phyloP scores from a whole-genome alignment of 2,888 invertebrate species.

The Chloromyia formosa region DNA sequence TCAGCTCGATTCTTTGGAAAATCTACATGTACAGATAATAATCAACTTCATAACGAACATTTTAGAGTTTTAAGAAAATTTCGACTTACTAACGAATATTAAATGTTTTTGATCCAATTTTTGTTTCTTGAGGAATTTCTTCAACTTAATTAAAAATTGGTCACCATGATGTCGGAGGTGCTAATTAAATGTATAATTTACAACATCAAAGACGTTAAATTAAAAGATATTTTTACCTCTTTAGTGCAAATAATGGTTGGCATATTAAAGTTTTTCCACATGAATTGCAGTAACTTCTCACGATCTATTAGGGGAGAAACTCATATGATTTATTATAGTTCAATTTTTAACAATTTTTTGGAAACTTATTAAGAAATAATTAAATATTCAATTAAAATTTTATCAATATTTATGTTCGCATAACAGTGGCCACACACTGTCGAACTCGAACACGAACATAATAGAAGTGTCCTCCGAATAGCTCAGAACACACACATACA shows the following conservation, averaged over 20 bases:
- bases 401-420: too few species aligned
- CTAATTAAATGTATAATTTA: slow-evolving; percentile 7
- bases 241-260: slow-evolving; percentile 26
- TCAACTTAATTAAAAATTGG: slow-evolving; percentile 44
- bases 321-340: too few species aligned
- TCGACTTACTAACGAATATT: slow-evolving; percentile 50
- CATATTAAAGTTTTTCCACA: slow-evolving; percentile 21
- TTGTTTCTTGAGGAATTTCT: slow-evolving; percentile 44
- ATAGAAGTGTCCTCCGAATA: too few species aligned
- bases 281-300: background rate
- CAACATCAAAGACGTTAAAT: background rate
- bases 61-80: background rate
- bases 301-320: too few species aligned
- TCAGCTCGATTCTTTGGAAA: slow-evolving; percentile 49
- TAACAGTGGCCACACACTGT: too few species aligned
- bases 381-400: too few species aligned
- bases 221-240: slow-evolving; percentile 18
- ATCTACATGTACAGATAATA: slow-evolving; percentile 45
- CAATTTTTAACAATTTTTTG: too few species aligned
- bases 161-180: slow-evolving; percentile 34
- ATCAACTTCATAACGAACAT: too few species aligned
- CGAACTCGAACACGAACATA: too few species aligned
- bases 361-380: too few species aligned
- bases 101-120: slow-evolving; percentile 48
- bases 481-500: too few species aligned